These are phyloP conservation scores for Scomber japonicus DNA, from an alignment of 2,113 vertebrate species.

Conservation along the genomic window DNA sequence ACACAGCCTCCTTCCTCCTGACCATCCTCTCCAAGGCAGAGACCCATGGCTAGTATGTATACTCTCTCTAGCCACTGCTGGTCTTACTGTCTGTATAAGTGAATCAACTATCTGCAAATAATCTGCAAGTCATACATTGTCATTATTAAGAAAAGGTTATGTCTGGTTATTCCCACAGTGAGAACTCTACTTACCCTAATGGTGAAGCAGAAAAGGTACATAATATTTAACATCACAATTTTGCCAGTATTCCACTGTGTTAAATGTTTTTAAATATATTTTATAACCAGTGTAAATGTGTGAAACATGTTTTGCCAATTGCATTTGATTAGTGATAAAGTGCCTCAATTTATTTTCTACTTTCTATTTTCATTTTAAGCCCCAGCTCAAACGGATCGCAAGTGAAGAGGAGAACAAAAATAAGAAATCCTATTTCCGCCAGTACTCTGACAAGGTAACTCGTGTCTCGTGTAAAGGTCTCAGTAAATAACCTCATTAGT, in stretches of 20 bases:
- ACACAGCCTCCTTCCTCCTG: constrained; percentile 75
- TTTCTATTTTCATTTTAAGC: too few relatives aligned
- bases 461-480: neutral
- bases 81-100: too few relatives aligned
- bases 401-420: constrained; percentile 15
- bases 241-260: too few relatives aligned
- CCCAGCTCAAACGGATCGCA: neutral
- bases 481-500: too few relatives aligned
- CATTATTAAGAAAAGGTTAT: too few relatives aligned
- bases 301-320: too few relatives aligned
- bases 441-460: constrained; percentile 75
- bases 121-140: constrained; percentile 11
- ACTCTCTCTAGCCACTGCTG: neutral
- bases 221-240: neutral
- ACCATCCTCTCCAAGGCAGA: constrained; percentile 72
- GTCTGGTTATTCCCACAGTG: constrained; percentile 32
- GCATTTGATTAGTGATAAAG: neutral
- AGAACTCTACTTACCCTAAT: constrained; percentile 26
- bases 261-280: too few relatives aligned
- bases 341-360: constrained; percentile 1
- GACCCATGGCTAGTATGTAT: constrained; percentile 39
- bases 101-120: neutral
- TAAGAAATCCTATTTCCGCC: constrained; percentile 45
- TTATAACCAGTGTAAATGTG: too few relatives aligned
- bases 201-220: constrained; percentile 13